Evolutionary conservation across 2,888 invertebrate species (phyloP).

Genomic region (Dryocosmus kuriphilus): DNA sequence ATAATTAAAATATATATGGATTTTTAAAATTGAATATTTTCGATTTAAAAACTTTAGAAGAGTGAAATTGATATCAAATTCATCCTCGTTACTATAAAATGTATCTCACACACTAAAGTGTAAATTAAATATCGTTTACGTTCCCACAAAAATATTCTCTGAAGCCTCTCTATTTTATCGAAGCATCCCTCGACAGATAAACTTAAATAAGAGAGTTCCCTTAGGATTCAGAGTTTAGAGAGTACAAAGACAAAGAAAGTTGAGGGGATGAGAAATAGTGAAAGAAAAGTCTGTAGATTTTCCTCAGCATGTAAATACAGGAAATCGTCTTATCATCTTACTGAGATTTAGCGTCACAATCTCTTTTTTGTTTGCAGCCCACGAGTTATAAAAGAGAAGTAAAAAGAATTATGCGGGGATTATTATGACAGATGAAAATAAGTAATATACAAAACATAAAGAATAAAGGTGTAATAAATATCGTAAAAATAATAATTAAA

Average conservation of each 20-base stretch:
- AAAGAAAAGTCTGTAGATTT: neutral
- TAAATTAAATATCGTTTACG: too few species aligned
- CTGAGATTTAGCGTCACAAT: conserved; percentile 9
- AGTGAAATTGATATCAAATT: too few species aligned
- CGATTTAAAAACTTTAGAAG: too few species aligned
- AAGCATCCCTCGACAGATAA: neutral
- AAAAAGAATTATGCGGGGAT: neutral
- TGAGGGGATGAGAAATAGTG: neutral
- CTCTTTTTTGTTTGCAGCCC: conserved; percentile 6
- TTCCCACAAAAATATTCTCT: neutral
- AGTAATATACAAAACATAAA: neutral
- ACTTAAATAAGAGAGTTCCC: conserved; percentile 18
- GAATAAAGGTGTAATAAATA: too few species aligned
- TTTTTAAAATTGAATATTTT: too few species aligned
- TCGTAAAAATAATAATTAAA: too few species aligned
- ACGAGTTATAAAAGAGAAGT: neutral
- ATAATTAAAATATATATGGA: too few species aligned
- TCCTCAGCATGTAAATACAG: conserved; percentile 9
- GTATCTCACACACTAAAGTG: too few species aligned
- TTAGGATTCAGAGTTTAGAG: too few species aligned
- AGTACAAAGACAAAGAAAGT: too few species aligned
- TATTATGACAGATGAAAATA: neutral
- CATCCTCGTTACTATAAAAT: too few species aligned
- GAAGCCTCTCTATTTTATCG: neutral
- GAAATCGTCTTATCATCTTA: conserved; percentile 38